Evolutionary conservation across 2,888 invertebrate species (phyloP), one percentile per base, ranked within the genome.

Genomic region (Argyra leucocephala): DNA sequence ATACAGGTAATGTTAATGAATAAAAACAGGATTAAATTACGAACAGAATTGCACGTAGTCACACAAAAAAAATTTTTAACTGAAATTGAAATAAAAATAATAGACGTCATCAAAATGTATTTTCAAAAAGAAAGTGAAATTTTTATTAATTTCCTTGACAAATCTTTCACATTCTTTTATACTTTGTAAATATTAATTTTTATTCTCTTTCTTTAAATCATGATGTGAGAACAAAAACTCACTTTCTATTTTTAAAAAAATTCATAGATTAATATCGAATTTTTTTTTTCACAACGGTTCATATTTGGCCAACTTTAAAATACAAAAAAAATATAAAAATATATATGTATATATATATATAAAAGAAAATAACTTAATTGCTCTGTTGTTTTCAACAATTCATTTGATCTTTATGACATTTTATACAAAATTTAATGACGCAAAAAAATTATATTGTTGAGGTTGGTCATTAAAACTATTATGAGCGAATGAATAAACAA

Each of bases 391-490:
- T 10, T 31, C 10, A 5, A 31, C 10, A 5, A 10, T 48, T 48
- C 48, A 48, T 48, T 48, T 48, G 48, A 48, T 48, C 48, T 48
- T 48, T 48, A 18, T 48, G 48, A 48, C 48, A 48, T 48, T 48
- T 48, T 18, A n/a, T 18, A 48, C 4, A 18, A 48, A 48, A 12
- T 48, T 48, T 48, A 48, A 48, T 48, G 48, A 48, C 48, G 48
- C 48, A 48, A 48, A 31, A 31, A 31, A 31, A 31, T 12, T 10
- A 31, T 10, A 48, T 12, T 48, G 48, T 48, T 48, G 48, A 48
- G 48, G 48, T n/a, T 48, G 48, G 48, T 48, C 48, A 48, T 48
- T 48, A 48, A 48, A 48, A 48, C 48, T 48, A 48, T 12, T 48
- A 48, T 48, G 15, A 48, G 48, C 12, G 18, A 48, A 48, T 48